Evolutionary conservation across 2,113 vertebrate genomes (phyloP).

Genomic region (Lophius piscatorius): DNA sequence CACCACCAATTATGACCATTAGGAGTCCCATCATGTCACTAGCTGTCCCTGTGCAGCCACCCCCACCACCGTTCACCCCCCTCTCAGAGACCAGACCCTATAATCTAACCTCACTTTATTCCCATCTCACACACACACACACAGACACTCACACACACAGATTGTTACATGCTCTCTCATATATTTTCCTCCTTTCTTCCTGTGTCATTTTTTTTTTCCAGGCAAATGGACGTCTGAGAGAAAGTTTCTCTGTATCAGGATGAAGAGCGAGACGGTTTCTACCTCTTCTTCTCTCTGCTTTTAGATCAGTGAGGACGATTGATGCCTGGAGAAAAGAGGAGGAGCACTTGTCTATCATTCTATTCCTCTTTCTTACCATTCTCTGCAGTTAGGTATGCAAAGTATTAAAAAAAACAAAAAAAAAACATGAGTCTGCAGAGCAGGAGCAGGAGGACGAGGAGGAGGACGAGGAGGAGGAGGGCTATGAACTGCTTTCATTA

Average conservation of each 20-base stretch:
- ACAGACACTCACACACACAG: constrained; percentile 44
- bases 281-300: not conserved
- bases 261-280: constrained; percentile 25
- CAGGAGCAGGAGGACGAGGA: too few species aligned
- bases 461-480: too few species aligned
- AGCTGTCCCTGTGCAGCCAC: constrained; percentile 87
- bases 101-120: constrained; percentile 99
- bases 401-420: too few species aligned
- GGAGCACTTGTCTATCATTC: not conserved
- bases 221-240: constrained; percentile 30
- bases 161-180: constrained; percentile 81
- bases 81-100: constrained; percentile 88
- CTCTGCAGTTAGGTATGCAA: too few species aligned
- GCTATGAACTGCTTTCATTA: too few species aligned
- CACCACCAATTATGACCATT: constrained; percentile 99
- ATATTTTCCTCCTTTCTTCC: constrained; percentile 54
- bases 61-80: constrained; percentile 87
- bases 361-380: not conserved
- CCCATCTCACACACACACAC: constrained; percentile 84
- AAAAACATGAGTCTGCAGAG: too few species aligned
- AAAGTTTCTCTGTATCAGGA: constrained; percentile 19
- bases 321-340: not conserved
- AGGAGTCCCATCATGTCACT: constrained; percentile 98
- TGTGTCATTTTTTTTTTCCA: constrained; percentile 33
- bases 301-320: not conserved